These are phyloP conservation scores for Polietes domitor DNA, from an alignment of 2,888 invertebrate genomes.

Conservation along the genomic window DNA sequence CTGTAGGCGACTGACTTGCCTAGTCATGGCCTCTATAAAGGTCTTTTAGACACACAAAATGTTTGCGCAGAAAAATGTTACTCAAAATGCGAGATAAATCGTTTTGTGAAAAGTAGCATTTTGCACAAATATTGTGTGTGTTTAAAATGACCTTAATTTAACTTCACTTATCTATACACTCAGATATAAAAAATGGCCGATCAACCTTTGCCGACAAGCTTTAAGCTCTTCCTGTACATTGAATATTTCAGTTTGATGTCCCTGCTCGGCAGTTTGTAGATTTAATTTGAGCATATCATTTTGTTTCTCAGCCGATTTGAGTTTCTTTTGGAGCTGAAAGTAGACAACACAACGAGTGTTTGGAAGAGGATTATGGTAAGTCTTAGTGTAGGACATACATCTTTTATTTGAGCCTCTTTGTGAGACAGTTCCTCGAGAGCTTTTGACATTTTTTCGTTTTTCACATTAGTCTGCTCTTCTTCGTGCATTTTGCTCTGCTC, in stretches of 20 bases:
- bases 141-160: too few species aligned
- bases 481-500: constrained; percentile 59
- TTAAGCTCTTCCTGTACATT: constrained; percentile 60
- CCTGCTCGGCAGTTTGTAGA: constrained; percentile 53
- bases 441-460: constrained; percentile 51
- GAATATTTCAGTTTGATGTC: constrained; percentile 46
- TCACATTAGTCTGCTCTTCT: constrained; percentile 26
- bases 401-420: constrained; percentile 59
- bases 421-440: constrained; percentile 39
- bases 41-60: neutral
- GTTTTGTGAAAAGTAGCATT: too few species aligned
- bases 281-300: constrained; percentile 53
- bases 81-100: too few species aligned
- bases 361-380: neutral
- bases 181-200: neutral
- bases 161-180: too few species aligned
- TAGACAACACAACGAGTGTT: too few species aligned
- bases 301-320: constrained; percentile 60
- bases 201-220: constrained; percentile 59
- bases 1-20: too few species aligned
- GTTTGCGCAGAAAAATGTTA: too few species aligned
- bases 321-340: constrained; percentile 58
- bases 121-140: too few species aligned
- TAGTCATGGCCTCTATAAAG: neutral
- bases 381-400: constrained; percentile 46